phyloP scores from a whole-genome alignment of 30 jellyfish, hydroid and myxozoan species.

The Aurelia coerulea region DNA sequence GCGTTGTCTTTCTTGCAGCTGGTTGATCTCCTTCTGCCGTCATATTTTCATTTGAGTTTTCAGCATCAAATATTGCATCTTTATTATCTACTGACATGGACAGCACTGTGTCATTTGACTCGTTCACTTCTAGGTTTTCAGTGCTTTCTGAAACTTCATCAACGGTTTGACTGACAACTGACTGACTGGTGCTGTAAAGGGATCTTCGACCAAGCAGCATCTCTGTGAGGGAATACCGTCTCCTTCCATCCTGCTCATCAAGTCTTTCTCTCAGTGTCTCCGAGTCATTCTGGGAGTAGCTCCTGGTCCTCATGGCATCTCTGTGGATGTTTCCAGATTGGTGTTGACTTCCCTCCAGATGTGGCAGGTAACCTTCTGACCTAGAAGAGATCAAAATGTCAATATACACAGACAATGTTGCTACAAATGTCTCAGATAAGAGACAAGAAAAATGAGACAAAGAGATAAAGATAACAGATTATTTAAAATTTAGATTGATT shows the following conservation, averaged over 20 bases:
- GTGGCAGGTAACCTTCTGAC: constrained; percentile 39
- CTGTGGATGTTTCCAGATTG: constrained; percentile 18
- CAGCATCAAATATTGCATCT: background rate
- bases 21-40: background rate
- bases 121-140: background rate
- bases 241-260: background rate
- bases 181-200: constrained; percentile 16
- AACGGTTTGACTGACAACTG: constrained; percentile 32
- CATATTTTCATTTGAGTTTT: background rate
- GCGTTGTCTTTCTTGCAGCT: constrained; percentile 64
- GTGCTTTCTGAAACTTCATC: constrained; percentile 36
- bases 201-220: constrained; percentile 53
- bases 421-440: too few relatives aligned
- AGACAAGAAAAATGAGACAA: too few relatives aligned
- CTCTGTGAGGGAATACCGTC: constrained; percentile 40
- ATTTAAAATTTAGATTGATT: too few relatives aligned
- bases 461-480: too few relatives aligned
- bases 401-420: too few relatives aligned
- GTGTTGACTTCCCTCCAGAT: background rate
- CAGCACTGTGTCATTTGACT: background rate
- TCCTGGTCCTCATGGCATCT: constrained; percentile 35
- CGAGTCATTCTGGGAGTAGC: constrained; percentile 56
- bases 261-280: constrained; percentile 17
- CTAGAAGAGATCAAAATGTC: background rate
- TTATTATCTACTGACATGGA: background rate